A percentile compares a stretch with the other conserved stretches of the same genome.
Conservation (phyloP, 1,140 invertebrate genomes). For the Scylla paramamosain region DNA sequence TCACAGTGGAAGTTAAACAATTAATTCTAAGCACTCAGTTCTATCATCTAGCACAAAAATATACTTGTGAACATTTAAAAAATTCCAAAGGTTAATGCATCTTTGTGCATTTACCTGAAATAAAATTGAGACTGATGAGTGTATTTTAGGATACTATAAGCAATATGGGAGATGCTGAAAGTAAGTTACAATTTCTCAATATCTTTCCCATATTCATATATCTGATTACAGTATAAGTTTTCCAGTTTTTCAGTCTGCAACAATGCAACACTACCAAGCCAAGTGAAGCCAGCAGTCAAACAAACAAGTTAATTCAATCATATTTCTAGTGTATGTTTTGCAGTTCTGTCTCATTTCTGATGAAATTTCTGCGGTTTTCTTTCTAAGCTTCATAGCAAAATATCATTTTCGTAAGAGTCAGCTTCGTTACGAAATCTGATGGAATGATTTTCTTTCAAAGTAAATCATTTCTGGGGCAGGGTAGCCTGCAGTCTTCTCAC, state of each 20-base stretch:
- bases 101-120: constrained; percentile 48
- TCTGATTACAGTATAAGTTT: constrained; percentile 13
- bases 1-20: constrained; percentile 73
- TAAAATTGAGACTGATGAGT: constrained; percentile 32
- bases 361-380: not conserved
- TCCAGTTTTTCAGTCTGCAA: not conserved
- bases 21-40: constrained; percentile 60
- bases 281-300: not conserved
- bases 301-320: not conserved
- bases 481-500: constrained; percentile 6
- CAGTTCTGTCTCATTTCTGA: not conserved
- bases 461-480: not conserved
- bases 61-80: constrained; percentile 71
- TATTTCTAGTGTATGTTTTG: not conserved
- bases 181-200: constrained; percentile 25
- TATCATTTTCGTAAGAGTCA: constrained; percentile 52
- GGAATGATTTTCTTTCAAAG: constrained; percentile 51
- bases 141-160: constrained; percentile 59
- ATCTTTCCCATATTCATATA: constrained; percentile 25
- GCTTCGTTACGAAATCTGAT: constrained; percentile 61
- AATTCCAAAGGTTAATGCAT: constrained; percentile 60
- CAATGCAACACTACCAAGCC: not conserved
- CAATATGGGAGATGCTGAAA: constrained; percentile 52
- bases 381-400: constrained; percentile 50
- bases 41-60: constrained; percentile 71